A percentile compares a stretch with the other conserved stretches of the same genome.
These are phyloP conservation scores for Philopotamus ludificatus DNA, from an alignment of 1,140 invertebrate species.

Conservation along the genomic window DNA sequence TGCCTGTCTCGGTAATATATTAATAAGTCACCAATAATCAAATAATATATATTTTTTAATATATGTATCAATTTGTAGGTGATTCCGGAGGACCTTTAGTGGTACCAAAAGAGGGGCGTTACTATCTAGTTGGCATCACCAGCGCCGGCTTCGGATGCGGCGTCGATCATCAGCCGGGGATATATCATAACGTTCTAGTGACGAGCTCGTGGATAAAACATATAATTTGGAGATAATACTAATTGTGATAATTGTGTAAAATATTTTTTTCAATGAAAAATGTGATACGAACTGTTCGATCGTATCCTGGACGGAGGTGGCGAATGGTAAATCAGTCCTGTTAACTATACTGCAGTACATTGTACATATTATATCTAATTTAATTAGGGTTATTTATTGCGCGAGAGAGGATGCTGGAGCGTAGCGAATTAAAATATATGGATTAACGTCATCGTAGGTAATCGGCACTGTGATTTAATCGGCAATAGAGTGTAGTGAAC, in stretches of 20 bases:
- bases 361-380: too few relatives aligned
- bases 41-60: not conserved
- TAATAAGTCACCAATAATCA: not conserved
- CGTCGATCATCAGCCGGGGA: conserved; percentile 81
- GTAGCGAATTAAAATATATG: too few relatives aligned
- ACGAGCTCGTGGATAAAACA: conserved; percentile 71
- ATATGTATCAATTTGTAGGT: conserved; percentile 53
- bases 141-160: conserved; percentile 85
- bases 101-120: conserved; percentile 64
- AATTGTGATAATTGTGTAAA: not conserved
- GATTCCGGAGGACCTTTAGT: conserved; percentile 83
- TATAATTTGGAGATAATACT: conserved; percentile 46
- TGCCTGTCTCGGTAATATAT: conserved; percentile 68
- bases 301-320: too few relatives aligned
- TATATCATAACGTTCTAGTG: conserved; percentile 75
- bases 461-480: too few relatives aligned
- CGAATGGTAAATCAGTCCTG: too few relatives aligned
- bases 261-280: not conserved
- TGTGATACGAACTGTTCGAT: too few relatives aligned
- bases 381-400: too few relatives aligned
- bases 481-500: too few relatives aligned
- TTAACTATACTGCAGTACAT: too few relatives aligned
- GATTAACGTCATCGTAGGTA: too few relatives aligned
- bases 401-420: too few relatives aligned
- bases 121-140: conserved; percentile 80